Evolutionary conservation across 2,113 vertebrate species (phyloP), one percentile per base, ranked within the genome.

Genomic region (Tragelaphus buxtoni): DNA sequence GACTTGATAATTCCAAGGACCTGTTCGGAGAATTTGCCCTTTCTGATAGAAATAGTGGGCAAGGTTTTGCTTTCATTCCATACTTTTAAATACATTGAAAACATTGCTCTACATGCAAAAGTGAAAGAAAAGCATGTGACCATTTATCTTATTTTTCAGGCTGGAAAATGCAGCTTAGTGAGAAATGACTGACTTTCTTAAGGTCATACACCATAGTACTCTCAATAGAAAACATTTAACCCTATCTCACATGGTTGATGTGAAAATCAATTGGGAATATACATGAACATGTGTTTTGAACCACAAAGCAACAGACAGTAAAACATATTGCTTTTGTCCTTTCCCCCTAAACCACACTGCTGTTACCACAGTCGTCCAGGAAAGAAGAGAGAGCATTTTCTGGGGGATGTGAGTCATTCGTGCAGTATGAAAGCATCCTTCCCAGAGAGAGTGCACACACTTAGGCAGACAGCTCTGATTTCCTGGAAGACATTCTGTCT

Each of bases 221-320:
- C 63, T 90, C 49, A 81, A 76, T 4, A 96, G 95, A 95, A 95
- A 95, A 88, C 58, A 92, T 81, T 95, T 93, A 93, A 88, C 63
- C 74, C 55, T 35, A 42, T 76, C 82, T 91, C 83, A 82, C 39
- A 84, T 51, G 13, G 60, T 82, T 85, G 87, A 97, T 88, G 45
- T 76, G 83, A 97, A 97, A 95, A 94, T 97, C 95, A 92, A 90
- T 94, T 90, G n/a, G 80, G 56, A 76, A 51, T 96, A 72, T 53
- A 84, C 16, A 60, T 39, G 49, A 55, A 45, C 35, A 2, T 42
- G 11, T 88, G 55, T 90, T 65, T 85, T 53, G 11, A 95, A 95
- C 91, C 95, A 83, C 93, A 96, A 93, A 96, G 63, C 74, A 94
- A 16, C 74, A 87, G 63, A 47, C 12, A 65, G 56, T 96, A 87